These are phyloP conservation scores for Branchipolynoe longqiensis DNA, from an alignment of 2,888 invertebrate genomes.

Conservation along the genomic window DNA sequence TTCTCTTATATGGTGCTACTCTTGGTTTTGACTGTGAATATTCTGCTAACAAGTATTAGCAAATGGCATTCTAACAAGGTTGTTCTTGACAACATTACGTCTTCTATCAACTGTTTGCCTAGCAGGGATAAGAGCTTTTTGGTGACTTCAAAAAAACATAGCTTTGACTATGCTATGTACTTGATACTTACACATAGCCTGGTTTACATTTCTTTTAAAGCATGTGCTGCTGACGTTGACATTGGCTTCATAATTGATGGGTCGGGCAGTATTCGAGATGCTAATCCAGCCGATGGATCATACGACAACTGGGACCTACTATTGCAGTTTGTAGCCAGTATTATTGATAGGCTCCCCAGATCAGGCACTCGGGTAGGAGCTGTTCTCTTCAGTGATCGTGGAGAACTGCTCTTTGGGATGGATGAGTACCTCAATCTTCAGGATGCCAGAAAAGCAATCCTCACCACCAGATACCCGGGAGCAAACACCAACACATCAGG, in stretches of 20 bases:
- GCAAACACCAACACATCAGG: constrained; percentile 44
- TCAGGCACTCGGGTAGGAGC: neutral
- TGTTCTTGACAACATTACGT: neutral
- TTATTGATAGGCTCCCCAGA: neutral
- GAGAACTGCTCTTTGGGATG: neutral
- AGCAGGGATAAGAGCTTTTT: too few species aligned
- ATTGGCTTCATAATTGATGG: constrained; percentile 50
- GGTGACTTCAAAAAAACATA: too few species aligned
- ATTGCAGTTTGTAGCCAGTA: neutral
- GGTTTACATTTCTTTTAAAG: too few species aligned
- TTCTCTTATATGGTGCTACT: too few species aligned
- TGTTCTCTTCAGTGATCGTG: constrained; percentile 5
- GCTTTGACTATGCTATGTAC: too few species aligned
- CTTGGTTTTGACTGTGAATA: too few species aligned
- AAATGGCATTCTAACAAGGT: neutral
- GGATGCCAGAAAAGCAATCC: neutral
- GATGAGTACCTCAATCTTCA: neutral
- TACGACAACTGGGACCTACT: constrained; percentile 49
- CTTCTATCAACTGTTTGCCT: too few species aligned
- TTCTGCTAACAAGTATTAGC: neutral
- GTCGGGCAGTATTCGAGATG: constrained; percentile 46
- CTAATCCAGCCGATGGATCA: constrained; percentile 14
- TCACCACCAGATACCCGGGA: neutral
- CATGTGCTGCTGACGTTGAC: neutral
- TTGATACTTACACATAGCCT: too few species aligned